Base-by-base conservation (phyloP, 2,797 vertebrate genomes). In the Clarias platycephalus region DNA sequence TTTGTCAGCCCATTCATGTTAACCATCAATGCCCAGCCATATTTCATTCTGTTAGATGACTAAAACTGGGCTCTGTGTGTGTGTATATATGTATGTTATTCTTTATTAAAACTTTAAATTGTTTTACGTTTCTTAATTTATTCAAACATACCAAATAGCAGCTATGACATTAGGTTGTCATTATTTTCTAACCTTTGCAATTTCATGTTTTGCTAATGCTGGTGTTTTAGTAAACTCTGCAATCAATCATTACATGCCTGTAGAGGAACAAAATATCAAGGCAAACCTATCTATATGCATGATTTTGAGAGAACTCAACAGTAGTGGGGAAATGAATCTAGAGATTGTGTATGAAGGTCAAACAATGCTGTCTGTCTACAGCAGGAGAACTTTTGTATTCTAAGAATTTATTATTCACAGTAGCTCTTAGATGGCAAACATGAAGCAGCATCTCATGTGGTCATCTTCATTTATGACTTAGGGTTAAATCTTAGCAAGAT, bases 11-110 rank as follows among this genome's bases (percentile, higher is more conserved):
- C 66, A 70, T 60, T 83, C 82, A 84, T 90, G 89, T 77, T 76
- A 87, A 72, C 75, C 87, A 90, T 93, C 88, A 83, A 90, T 93
- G 60, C 76, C 76, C 57, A 24, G 10, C 44, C 22, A 57, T n/a
- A 53, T 63, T 24, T 49, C 24, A 81, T 34, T 10, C 18, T 10
- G 67, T 57, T 68, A 68, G 22, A 70, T 82, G 5, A 62, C 12
- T 26, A 40, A 3, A 62, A 13, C 8, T 34, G 34, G 26, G 20
- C 16, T 37, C n/a, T 34, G 8, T 22, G 34, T 70, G 34, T 40
- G 7, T 12, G 3, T 26, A 2, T 63, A 26, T 26, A 13, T 63
- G 58, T 63, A 31, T 10, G 5, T 71, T 44, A 13, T 0, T 40
- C 4, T 40, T 3, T 22, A 70, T 70, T 15, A 12, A 26, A 53